A percentile compares a stretch with the other conserved stretches of the same genome.
These are phyloP conservation scores for Octodon degus DNA, from an alignment of 2,113 vertebrate species.

Conservation along the genomic window DNA sequence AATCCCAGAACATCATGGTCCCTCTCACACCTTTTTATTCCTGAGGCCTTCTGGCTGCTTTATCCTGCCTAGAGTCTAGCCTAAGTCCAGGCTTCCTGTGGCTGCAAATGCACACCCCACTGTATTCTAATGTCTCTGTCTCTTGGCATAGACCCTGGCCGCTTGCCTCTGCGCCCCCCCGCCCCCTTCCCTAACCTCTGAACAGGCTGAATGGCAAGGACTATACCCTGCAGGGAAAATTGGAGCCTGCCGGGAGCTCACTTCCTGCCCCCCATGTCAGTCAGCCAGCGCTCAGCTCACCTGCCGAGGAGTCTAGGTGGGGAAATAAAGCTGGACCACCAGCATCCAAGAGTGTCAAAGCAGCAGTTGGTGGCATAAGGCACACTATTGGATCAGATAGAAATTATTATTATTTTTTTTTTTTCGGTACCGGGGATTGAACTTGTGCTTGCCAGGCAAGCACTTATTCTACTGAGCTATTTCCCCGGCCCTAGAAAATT, in stretches of 20 bases:
- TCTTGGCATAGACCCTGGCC: background rate
- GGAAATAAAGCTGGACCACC: background rate
- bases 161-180: background rate
- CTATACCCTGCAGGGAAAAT: rapidly evolving
- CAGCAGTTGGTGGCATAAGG: background rate
- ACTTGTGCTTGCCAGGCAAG: too few species aligned
- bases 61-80: background rate
- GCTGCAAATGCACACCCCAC: rapidly evolving
- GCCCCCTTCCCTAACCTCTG: too few species aligned
- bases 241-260: rapidly evolving
- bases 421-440: too few species aligned
- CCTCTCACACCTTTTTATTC: background rate
- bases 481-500: background rate
- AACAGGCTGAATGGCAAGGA: background rate
- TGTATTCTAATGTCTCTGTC: background rate
- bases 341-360: background rate
- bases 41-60: background rate
- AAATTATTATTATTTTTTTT: too few species aligned
- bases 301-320: too few species aligned
- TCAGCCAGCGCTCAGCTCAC: background rate
- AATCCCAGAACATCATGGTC: background rate
- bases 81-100: background rate
- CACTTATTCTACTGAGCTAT: too few species aligned
- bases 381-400: background rate
- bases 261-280: background rate